Conservation (phyloP, 2,113 vertebrate species). For the Pseudorhombus dupliciocellatus region DNA sequence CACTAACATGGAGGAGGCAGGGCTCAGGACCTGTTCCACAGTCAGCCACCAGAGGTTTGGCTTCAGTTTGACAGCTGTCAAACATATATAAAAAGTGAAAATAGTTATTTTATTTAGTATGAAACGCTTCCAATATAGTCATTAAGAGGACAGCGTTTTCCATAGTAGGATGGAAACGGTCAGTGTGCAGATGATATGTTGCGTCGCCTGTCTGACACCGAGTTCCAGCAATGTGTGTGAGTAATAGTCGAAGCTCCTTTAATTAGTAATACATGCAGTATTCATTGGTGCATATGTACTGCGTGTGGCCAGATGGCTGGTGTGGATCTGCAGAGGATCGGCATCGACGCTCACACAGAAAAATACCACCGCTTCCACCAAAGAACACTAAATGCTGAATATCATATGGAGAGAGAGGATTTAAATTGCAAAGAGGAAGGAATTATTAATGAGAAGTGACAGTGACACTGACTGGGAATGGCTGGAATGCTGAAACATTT, state of each 20-base stretch:
- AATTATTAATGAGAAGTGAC: conserved; percentile 49
- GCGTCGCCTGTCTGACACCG: not conserved
- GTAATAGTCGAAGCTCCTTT: conserved; percentile 21
- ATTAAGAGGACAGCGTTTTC: not conserved
- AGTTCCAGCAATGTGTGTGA: not conserved
- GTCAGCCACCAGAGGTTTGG: not conserved
- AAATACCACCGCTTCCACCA: conserved; percentile 20
- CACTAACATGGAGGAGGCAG: not conserved
- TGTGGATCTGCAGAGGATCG: conserved; percentile 5
- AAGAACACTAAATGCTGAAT: conserved; percentile 43
- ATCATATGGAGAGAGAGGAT: conserved; percentile 15
- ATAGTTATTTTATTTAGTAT: too few species aligned
- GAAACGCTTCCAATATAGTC: too few species aligned
- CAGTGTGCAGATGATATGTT: not conserved
- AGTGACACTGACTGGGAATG: conserved; percentile 39
- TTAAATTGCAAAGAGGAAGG: conserved; percentile 59
- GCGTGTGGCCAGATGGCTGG: conserved; percentile 25
- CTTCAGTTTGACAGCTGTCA: not conserved
- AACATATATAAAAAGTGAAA: too few species aligned
- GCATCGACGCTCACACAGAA: not conserved
- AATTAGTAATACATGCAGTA: conserved; percentile 18
- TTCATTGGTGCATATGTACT: conserved; percentile 20
- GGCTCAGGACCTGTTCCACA: not conserved
- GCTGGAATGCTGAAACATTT: conserved; percentile 49
- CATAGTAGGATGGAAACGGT: not conserved